Evolutionary conservation across 2,797 vertebrate genomes (phyloP).

Genomic region (Taeniopygia guttata): DNA sequence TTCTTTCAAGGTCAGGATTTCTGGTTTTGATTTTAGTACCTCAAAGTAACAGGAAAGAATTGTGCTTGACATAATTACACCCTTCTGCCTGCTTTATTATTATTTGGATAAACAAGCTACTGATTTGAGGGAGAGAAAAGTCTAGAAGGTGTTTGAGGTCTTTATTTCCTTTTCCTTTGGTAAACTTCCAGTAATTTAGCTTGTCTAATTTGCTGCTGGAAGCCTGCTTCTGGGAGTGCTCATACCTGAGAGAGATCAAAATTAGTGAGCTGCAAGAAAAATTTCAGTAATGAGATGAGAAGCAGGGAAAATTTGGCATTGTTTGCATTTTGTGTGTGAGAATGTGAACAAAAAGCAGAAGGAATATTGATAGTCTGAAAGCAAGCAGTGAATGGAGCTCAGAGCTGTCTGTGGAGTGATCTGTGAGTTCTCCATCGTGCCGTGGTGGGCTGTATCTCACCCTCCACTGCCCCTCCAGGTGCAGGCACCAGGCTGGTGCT

Average conservation of each 20-base stretch:
- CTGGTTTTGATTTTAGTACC: constrained; percentile 59
- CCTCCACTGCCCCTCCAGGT: background rate
- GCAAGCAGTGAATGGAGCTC: background rate
- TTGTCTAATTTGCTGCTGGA: constrained; percentile 50
- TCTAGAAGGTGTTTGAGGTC: constrained; percentile 54
- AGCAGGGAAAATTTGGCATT: background rate
- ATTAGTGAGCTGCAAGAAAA: constrained; percentile 25
- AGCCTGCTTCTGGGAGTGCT: constrained; percentile 40
- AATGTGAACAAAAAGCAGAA: background rate
- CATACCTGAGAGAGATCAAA: background rate
- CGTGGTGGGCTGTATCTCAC: background rate
- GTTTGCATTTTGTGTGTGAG: background rate
- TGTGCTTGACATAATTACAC: constrained; percentile 60
- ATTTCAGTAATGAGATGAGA: background rate
- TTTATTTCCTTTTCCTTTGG: constrained; percentile 63
- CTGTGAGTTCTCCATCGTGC: background rate
- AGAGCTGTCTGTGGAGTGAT: background rate
- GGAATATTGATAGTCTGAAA: background rate
- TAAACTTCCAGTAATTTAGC: constrained; percentile 59
- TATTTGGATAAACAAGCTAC: constrained; percentile 64
- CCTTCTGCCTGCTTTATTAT: constrained; percentile 60
- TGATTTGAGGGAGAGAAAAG: constrained; percentile 42
- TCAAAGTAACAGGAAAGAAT: constrained; percentile 46
- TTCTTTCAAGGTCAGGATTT: constrained; percentile 44
- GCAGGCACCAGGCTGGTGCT: background rate